These are phyloP conservation scores for Microctonus brassicae DNA, from an alignment of 2,888 invertebrate species.

Conservation along the genomic window DNA sequence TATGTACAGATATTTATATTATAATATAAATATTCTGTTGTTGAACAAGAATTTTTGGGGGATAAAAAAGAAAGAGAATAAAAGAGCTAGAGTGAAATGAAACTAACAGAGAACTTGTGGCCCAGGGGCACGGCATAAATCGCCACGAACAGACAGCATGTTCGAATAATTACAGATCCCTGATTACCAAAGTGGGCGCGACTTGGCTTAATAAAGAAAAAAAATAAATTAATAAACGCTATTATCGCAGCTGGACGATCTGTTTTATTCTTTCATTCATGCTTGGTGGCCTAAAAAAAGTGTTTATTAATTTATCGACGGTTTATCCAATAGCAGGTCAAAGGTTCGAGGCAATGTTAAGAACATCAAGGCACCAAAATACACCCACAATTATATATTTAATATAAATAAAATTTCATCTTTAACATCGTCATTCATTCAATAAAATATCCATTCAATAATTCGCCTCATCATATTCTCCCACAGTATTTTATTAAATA, in stretches of 20 bases:
- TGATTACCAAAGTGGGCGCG: conserved; percentile 64
- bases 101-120: conserved; percentile 26
- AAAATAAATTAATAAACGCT: conserved; percentile 65
- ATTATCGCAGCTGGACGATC: conserved; percentile 59
- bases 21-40: too few species aligned
- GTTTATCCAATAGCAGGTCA: conserved; percentile 41
- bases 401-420: too few species aligned
- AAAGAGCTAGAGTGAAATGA: conserved; percentile 26
- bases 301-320: conserved; percentile 63
- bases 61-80: conserved; percentile 29
- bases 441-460: neutral
- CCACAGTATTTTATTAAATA: neutral
- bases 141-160: conserved; percentile 64
- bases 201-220: conserved; percentile 62
- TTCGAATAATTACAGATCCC: conserved; percentile 67
- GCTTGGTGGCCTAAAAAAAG: conserved; percentile 51
- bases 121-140: conserved; percentile 55
- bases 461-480: neutral
- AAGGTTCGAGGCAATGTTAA: conserved; percentile 18
- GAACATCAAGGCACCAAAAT: too few species aligned
- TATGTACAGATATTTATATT: too few species aligned
- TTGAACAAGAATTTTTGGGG: neutral
- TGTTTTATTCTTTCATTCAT: conserved; percentile 53
- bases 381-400: conserved; percentile 6
- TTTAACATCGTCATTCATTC: conserved; percentile 2